Percentiles rank a stretch among this genome's conserved stretches.
Conservation (phyloP, 2,888 invertebrate genomes). For the Callosobruchus maculatus region DNA sequence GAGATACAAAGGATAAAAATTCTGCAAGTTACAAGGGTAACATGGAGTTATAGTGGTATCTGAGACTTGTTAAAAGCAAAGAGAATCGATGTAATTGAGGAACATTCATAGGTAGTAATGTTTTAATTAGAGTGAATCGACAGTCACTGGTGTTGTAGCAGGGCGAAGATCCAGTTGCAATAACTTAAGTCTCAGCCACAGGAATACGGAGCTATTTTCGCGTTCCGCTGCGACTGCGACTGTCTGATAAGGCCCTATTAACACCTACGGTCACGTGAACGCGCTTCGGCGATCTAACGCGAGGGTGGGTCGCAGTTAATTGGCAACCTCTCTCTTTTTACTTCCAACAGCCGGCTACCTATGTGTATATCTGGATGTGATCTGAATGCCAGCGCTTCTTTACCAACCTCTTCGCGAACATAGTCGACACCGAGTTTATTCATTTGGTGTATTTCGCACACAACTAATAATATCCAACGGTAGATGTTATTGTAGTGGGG, state of each 20-base stretch:
- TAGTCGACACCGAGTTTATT: neutral
- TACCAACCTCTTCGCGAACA: neutral
- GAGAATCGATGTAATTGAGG: no score
- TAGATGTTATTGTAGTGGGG: neutral
- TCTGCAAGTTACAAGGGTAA: no score
- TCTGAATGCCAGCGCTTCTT: neutral
- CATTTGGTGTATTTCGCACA: neutral
- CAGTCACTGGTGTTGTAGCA: no score
- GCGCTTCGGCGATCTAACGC: conserved; percentile 33
- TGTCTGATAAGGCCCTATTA: conserved; percentile 35
- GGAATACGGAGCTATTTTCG: no score
- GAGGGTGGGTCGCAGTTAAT: conserved; percentile 37
- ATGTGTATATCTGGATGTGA: neutral
- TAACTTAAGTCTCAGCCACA: no score
- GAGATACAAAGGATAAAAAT: no score
- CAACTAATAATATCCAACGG: neutral
- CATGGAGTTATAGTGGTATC: no score
- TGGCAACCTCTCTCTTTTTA: neutral
- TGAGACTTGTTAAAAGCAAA: no score
- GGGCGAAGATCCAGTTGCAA: no score
- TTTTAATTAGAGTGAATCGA: no score
- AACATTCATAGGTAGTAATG: no score
- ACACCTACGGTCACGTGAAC: conserved; percentile 44
- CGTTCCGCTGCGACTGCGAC: neutral
- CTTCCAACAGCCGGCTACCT: neutral